Percentiles rank a stretch among this genome's conserved stretches.
Conservation (phyloP, 2,888 invertebrate genomes). For the Euzophera pinguis region DNA sequence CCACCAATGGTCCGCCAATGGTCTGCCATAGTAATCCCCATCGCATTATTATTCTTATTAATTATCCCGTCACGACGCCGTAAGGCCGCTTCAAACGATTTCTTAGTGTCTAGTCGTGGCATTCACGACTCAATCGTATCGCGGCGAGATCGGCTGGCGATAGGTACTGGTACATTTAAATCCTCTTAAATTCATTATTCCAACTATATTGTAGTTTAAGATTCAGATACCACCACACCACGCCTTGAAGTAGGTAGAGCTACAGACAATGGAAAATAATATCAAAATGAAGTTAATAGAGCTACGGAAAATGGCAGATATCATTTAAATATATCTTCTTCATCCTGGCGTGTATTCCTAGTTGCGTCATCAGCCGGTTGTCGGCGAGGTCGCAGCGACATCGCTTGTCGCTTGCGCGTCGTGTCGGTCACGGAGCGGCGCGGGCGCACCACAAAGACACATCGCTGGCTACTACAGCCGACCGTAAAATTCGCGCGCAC, state of each 20-base stretch:
- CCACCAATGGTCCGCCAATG: no score
- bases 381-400: background rate
- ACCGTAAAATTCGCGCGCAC: constrained; percentile 16
- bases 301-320: no score
- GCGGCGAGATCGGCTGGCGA: background rate
- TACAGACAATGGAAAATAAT: no score
- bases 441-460: background rate
- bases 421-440: constrained; percentile 11
- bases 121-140: constrained; percentile 7
- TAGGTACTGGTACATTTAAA: background rate
- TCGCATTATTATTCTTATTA: constrained; percentile 27
- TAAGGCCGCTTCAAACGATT: background rate
- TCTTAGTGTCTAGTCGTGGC: background rate
- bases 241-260: no score
- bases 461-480: background rate
- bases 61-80: constrained; percentile 20
- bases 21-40: constrained; percentile 28
- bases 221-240: background rate
- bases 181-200: constrained; percentile 1
- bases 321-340: no score
- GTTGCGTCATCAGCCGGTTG: no score
- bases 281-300: no score
- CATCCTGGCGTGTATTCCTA: no score
- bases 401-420: background rate
- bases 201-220: background rate